A percentile compares a stretch with the other conserved stretches of the same genome.
Evolutionary conservation across 1,140 invertebrate species (phyloP).

Genomic region (Drosophila arizonae): DNA sequence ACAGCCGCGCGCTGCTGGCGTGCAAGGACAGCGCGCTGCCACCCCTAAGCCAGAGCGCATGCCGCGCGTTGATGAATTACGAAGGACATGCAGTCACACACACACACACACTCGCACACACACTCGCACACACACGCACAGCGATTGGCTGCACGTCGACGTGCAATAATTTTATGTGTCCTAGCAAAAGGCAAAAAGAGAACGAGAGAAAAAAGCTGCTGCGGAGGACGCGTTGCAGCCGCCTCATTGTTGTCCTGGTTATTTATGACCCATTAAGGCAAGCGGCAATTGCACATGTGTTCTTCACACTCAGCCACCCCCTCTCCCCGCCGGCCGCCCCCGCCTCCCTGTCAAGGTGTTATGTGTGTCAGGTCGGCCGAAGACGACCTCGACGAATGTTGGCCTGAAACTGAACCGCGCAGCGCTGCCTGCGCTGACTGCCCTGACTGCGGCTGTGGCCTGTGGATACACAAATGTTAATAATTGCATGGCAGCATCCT

Average conservation of each 20-base stretch:
- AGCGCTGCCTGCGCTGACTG: too few relatives aligned
- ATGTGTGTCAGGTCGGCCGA: conserved; percentile 62
- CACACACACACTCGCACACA: conserved; percentile 25
- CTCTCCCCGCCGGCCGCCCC: neutral
- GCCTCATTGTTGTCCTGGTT: conserved; percentile 77
- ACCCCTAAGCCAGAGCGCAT: conserved; percentile 74
- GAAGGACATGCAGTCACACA: conserved; percentile 67
- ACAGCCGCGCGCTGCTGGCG: neutral
- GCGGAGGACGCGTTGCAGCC: conserved; percentile 60
- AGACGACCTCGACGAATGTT: conserved; percentile 37
- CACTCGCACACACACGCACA: conserved; percentile 37
- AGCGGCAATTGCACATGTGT: conserved; percentile 81
- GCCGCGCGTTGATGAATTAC: conserved; percentile 69
- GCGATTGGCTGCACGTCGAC: conserved; percentile 76
- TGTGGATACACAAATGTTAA: conserved; percentile 65
- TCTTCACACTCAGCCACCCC: conserved; percentile 57
- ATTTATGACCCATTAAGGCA: conserved; percentile 80
- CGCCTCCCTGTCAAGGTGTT: conserved; percentile 35
- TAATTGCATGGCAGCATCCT: conserved; percentile 59
- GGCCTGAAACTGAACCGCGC: conserved; percentile 39
- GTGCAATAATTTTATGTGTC: conserved; percentile 75
- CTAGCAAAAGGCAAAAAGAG: conserved; percentile 32
- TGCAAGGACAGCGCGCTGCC: conserved; percentile 40
- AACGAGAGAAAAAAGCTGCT: conserved; percentile 31
- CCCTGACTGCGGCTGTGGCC: too few relatives aligned